Base-by-base conservation (phyloP, 2,797 vertebrate genomes). In the Amniataba percoides region DNA sequence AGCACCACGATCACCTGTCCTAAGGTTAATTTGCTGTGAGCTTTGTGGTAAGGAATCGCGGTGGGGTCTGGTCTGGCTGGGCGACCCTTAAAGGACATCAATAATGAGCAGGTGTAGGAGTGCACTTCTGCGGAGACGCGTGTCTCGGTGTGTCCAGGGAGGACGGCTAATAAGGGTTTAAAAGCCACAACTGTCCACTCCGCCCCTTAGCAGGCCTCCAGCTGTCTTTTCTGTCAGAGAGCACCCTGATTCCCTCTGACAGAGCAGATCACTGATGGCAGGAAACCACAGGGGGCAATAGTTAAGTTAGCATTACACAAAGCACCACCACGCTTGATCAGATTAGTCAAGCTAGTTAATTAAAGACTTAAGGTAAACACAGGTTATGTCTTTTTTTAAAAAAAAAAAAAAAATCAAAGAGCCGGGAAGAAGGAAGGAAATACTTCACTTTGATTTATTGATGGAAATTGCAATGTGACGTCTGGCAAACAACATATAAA, bases 401-500 rank as follows among this genome's bases (percentile, higher is more conserved):
- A n/a, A n/a, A n/a, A n/a, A n/a, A n/a, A n/a, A n/a, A n/a, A n/a
- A n/a, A 65, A 82, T 66, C 46, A 77, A 78, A 80, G 42, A 42
- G 43, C 25, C 25, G 58, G 9, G 61, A 77, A 71, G 75, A 78
- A 75, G 64, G 53, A 43, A 75, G 34, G 64, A 79, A 82, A 74
- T 80, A 67, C 84, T 87, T 91, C 74, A 87, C 87, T 90, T 93
- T 95, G 93, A 94, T 94, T 93, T 94, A 94, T 92, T 94, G 91
- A 93, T 93, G 92, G 90, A 92, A 91, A 93, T 94, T 87, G 93
- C 87, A 79, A 94, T 86, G 88, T 94, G 94, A 94, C 94, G 80
- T 95, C 89, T 91, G 92, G 95, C 91, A 96, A 95, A 95, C 95
- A 96, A 95, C 94, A 94, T 94, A 95, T 96, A 95, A 96, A 96